These are phyloP conservation scores for Cacoxenus indagator DNA, from an alignment of 2,888 invertebrate genomes.

Conservation along the genomic window DNA sequence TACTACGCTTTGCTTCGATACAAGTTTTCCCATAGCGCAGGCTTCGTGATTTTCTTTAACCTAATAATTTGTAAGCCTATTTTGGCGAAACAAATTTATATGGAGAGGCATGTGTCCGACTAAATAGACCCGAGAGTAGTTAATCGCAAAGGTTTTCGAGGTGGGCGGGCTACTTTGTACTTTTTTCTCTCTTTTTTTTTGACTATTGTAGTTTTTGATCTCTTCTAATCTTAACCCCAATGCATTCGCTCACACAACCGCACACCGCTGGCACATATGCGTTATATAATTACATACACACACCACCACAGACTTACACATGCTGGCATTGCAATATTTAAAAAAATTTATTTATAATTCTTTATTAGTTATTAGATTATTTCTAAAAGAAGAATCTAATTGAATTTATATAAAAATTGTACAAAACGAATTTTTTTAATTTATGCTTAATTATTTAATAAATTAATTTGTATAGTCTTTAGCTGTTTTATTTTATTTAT, in stretches of 20 bases:
- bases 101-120: too few species aligned
- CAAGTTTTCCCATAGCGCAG: too few species aligned
- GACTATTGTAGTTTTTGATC: conserved; percentile 17
- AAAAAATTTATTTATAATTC: too few species aligned
- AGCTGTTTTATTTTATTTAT: neutral
- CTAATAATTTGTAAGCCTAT: too few species aligned
- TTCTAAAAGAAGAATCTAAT: neutral
- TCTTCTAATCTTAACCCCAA: conserved; percentile 5
- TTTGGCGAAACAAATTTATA: too few species aligned
- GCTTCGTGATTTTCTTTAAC: too few species aligned
- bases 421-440: conserved; percentile 2
- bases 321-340: neutral
- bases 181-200: too few species aligned
- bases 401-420: neutral
- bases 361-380: conserved; percentile 2
- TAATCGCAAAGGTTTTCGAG: too few species aligned
- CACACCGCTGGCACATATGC: neutral
- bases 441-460: neutral
- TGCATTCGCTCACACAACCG: neutral
- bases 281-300: neutral
- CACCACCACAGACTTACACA: too few species aligned
- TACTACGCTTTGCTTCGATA: too few species aligned
- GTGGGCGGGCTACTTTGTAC: too few species aligned
- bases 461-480: neutral
- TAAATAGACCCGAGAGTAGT: too few species aligned